Base-by-base conservation (phyloP, 1,140 invertebrate genomes). In the Ceratina japonica region DNA sequence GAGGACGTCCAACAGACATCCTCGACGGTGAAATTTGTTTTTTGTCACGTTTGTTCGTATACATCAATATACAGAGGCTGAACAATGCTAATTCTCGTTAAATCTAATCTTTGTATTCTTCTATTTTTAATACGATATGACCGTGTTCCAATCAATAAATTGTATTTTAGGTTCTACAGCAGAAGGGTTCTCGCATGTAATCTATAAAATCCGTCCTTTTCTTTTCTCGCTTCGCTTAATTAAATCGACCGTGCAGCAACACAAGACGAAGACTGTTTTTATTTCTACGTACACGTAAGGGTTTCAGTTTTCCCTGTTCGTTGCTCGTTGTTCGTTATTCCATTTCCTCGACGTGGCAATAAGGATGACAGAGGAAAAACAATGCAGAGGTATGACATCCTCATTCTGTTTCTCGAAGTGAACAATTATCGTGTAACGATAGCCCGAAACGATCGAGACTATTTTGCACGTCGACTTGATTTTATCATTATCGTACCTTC, bases 181-280 rank as follows among this genome's bases (percentile, higher is more conserved):
- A 97, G 92, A 97, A 97, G 93, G 97, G 97, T 84, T 97, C 97
- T 87, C 94, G 97, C 88, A 98, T 98, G 96, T 98, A 95, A 93
- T 90, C 85, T 89, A 86, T 88, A 90, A 44, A 86, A 89, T 84
- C 84, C 79, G 88, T 87, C 87, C 87, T 83, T 82, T 72, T 83
- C 79, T 82, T 87, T 84, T 80, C 80, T 85, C 82, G 85, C 80
- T 84, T 89, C 87, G 86, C 87, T 87, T 83, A 74, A 80, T 87
- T 90, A 83, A 79, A 85, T 79, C 85, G 86, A 79, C 86, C 87
- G 78, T 71, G 84, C 86, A 86, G 83, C 87, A 78, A 81, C 84
- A 81, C 84, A 90, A 89, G 82, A 88, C 80, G 87, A 91, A 91
- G 89, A 90, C 88, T 87, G 88, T 89, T 85, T 85, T 83, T 73